Percentiles rank a stretch among this genome's conserved stretches.
phyloP scores from a whole-genome alignment of 2,888 invertebrate species.

The Synanthedon vespiformis region DNA sequence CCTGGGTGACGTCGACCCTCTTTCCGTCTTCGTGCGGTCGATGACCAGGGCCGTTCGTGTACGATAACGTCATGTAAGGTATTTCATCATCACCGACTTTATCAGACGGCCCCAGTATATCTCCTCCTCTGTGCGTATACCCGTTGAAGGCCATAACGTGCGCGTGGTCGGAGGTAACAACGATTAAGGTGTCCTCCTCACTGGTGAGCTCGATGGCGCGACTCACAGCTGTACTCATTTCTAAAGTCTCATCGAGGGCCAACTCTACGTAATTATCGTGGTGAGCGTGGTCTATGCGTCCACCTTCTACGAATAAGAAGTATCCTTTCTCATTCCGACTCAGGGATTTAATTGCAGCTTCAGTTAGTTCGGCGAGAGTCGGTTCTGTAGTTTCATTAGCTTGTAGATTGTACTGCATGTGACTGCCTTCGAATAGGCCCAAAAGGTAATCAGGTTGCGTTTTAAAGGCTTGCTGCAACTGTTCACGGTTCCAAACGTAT shows the following conservation, averaged over 20 bases:
- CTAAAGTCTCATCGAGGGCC: slow-evolving; percentile 77
- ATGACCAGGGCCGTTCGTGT: slow-evolving; percentile 72
- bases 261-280: slow-evolving; percentile 70
- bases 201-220: slow-evolving; percentile 46
- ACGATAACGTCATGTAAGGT: slow-evolving; percentile 70
- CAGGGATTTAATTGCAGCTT: slow-evolving; percentile 77
- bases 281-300: slow-evolving; percentile 77
- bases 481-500: slow-evolving; percentile 72
- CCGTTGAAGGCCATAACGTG: slow-evolving; percentile 75
- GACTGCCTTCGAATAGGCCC: slow-evolving; percentile 74
- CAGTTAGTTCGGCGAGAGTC: slow-evolving; percentile 57
- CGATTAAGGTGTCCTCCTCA: slow-evolving; percentile 77
- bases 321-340: slow-evolving; percentile 75
- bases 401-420: slow-evolving; percentile 77
- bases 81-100: slow-evolving; percentile 40
- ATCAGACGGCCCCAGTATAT: slow-evolving; percentile 20
- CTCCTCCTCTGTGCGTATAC: slow-evolving; percentile 62
- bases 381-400: slow-evolving; percentile 48
- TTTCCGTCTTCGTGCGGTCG: slow-evolving; percentile 24
- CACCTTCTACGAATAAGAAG: slow-evolving; percentile 81
- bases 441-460: slow-evolving; percentile 72
- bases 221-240: slow-evolving; percentile 71
- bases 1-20: slow-evolving; percentile 42
- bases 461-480: slow-evolving; percentile 46
- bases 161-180: slow-evolving; percentile 79